Conservation (phyloP, 2,888 invertebrate genomes). For the Sesamia inferens region DNA sequence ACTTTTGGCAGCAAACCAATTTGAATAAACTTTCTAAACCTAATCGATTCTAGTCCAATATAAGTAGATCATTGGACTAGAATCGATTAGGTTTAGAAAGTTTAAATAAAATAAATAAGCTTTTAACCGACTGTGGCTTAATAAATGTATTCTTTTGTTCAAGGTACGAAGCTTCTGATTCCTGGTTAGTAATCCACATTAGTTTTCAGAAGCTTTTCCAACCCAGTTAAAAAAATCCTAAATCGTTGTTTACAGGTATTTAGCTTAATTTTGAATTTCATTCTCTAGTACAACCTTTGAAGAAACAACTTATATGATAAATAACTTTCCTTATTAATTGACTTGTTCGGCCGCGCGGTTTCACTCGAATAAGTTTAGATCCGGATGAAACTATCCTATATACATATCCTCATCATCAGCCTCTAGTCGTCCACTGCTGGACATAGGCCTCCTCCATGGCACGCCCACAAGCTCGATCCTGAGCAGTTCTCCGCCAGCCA, state of each 20-base stretch:
- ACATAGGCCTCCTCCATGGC: no score
- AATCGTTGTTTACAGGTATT: conserved; percentile 46
- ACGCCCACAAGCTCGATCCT: no score
- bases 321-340: no score
- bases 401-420: no score
- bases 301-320: no score
- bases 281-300: conserved; percentile 55
- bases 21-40: neutral
- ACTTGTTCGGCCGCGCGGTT: no score
- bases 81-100: no score
- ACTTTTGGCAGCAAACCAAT: neutral
- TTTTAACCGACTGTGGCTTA: conserved; percentile 58
- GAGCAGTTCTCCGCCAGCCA: no score
- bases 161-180: neutral
- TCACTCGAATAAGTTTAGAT: no score
- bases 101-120: conserved; percentile 22
- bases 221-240: conserved; percentile 12
- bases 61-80: conserved; percentile 31
- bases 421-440: no score
- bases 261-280: conserved; percentile 54
- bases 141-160: neutral
- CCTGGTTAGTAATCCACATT: neutral
- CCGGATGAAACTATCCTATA: no score
- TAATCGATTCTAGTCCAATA: conserved; percentile 1
- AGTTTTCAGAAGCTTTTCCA: conserved; percentile 33